These are phyloP conservation scores for Sorex araneus DNA, from an alignment of 2,113 vertebrate species.

Conservation along the genomic window DNA sequence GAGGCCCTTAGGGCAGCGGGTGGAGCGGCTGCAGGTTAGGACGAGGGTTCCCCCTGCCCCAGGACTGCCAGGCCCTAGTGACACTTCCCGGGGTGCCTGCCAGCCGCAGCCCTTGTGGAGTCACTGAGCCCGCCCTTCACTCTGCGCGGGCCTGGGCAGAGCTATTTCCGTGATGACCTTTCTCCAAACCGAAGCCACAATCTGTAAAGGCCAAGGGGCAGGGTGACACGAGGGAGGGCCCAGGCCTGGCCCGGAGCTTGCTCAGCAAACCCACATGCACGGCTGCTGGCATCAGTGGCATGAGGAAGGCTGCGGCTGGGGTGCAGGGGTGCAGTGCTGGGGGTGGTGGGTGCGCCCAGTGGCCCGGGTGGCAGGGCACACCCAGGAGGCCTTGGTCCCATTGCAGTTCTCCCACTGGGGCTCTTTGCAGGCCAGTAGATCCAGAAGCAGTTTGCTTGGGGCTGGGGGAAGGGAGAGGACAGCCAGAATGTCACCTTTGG, in stretches of 20 bases:
- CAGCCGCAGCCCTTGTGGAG: conserved; percentile 51
- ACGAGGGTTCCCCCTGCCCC: not conserved
- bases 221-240: not conserved
- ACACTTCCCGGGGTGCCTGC: conserved; percentile 10
- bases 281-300: not conserved
- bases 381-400: not conserved
- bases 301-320: not conserved
- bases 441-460: not conserved
- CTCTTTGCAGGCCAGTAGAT: not conserved
- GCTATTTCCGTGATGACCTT: conserved; percentile 84
- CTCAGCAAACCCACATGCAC: not conserved
- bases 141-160: conserved; percentile 19
- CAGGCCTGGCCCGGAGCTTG: not conserved
- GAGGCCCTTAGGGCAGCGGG: not conserved
- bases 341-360: not conserved
- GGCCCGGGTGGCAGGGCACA: not conserved
- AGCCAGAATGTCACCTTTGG: not conserved
- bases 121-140: conserved; percentile 58
- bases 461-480: no score
- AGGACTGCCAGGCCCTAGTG: not conserved
- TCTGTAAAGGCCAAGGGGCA: conserved; percentile 75
- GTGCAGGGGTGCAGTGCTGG: not conserved
- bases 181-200: not conserved
- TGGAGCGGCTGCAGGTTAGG: not conserved
- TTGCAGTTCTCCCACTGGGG: not conserved